These are phyloP conservation scores for Semicossyphus pulcher DNA, from an alignment of 2,113 vertebrate species.

Conservation along the genomic window DNA sequence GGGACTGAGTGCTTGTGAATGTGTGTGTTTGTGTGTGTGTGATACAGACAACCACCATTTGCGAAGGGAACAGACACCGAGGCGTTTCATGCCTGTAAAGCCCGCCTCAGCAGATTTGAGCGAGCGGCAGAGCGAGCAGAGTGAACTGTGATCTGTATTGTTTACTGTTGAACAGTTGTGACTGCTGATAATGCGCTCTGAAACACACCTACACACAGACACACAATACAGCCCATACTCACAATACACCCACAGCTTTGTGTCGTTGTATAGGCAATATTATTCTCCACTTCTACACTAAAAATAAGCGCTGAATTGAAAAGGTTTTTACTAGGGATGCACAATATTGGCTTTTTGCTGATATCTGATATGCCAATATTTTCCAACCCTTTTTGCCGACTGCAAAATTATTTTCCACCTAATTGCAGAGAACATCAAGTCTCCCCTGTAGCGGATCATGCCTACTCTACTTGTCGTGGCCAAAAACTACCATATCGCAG, in stretches of 20 bases:
- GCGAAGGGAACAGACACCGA: constrained; percentile 31
- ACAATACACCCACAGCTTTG: background rate
- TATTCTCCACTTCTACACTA: background rate
- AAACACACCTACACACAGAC: constrained; percentile 1
- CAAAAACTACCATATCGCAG: too few relatives aligned
- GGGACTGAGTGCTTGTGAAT: constrained; percentile 39
- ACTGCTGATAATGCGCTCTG: constrained; percentile 9
- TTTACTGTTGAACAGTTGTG: constrained; percentile 56
- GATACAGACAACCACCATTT: constrained; percentile 26
- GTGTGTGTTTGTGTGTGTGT: constrained; percentile 9
- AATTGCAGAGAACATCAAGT: too few relatives aligned
- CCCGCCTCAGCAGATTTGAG: constrained; percentile 32
- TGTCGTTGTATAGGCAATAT: background rate
- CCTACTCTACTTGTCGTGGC: too few relatives aligned
- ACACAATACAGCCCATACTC: background rate
- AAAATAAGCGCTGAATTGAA: background rate
- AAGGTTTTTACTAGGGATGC: too few relatives aligned
- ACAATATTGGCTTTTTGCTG: too few relatives aligned
- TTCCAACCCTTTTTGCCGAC: too few relatives aligned
- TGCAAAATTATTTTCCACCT: too few relatives aligned
- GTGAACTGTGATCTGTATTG: constrained; percentile 42
- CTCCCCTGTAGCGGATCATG: too few relatives aligned
- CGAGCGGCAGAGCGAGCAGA: constrained; percentile 17
- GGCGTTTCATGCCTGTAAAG: constrained; percentile 25
- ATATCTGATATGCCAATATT: too few relatives aligned